These are phyloP conservation scores for Ectropis grisescens DNA, from an alignment of 1,140 invertebrate species.

Conservation along the genomic window DNA sequence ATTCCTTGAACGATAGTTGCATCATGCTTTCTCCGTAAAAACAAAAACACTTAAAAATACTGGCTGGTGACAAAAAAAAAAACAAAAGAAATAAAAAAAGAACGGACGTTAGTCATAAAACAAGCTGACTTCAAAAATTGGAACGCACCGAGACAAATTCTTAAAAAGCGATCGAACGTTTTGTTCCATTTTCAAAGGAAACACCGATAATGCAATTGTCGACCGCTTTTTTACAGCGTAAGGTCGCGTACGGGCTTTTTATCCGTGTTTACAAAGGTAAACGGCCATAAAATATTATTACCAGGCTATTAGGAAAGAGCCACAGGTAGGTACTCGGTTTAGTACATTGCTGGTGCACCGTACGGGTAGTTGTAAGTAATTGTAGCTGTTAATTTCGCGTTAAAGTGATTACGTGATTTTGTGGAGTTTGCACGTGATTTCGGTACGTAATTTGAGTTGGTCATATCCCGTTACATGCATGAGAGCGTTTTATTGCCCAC, in stretches of 20 bases:
- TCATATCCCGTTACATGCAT: too few species aligned
- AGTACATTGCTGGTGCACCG: conserved; percentile 38
- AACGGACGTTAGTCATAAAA: too few species aligned
- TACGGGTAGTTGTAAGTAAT: conserved; percentile 46
- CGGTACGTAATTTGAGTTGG: too few species aligned
- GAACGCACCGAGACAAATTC: conserved; percentile 8
- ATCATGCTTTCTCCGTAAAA: conserved; percentile 45
- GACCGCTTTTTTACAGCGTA: conserved; percentile 26
- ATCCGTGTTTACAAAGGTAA: conserved; percentile 57
- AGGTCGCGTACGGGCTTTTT: conserved; percentile 31
- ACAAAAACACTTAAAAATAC: conserved; percentile 20
- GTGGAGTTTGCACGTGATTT: neutral
- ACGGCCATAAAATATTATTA: conserved; percentile 61
- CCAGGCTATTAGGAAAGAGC: conserved; percentile 40
- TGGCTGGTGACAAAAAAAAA: conserved; percentile 14
- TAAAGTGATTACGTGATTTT: conserved; percentile 22
- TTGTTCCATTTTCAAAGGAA: conserved; percentile 25
- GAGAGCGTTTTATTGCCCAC: too few species aligned
- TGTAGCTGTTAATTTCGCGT: conserved; percentile 38
- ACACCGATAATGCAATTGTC: conserved; percentile 39
- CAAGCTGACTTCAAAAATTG: neutral
- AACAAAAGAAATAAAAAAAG: conserved; percentile 9
- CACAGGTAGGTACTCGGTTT: conserved; percentile 49
- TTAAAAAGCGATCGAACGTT: conserved; percentile 8
- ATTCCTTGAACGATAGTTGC: conserved; percentile 55